Percentiles rank a stretch among this genome's conserved stretches.
Evolutionary conservation across 2,113 vertebrate genomes (phyloP).

Genomic region (Gallinago undulata): DNA sequence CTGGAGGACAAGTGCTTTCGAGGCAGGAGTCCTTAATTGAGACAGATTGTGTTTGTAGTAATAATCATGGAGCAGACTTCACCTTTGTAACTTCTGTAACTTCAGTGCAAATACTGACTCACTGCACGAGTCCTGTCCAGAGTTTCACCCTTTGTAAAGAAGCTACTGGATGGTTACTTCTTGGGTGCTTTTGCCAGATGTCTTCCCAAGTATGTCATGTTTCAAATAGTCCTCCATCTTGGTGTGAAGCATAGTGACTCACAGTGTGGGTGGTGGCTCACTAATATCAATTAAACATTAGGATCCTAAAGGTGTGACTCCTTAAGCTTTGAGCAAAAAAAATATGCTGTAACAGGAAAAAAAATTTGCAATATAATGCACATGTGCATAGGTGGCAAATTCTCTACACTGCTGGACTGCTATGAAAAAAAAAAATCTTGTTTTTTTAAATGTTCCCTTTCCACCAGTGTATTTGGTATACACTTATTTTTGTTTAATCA

Average conservation of each 20-base stretch:
- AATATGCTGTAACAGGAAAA: background rate
- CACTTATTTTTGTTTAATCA: background rate
- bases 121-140: rapidly evolving
- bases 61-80: background rate
- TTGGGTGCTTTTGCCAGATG: background rate
- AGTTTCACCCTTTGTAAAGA: background rate
- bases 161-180: background rate
- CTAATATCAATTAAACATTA: background rate
- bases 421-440: background rate
- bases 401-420: background rate
- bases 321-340: background rate
- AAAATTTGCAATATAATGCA: background rate
- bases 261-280: background rate
- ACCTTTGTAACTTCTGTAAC: background rate
- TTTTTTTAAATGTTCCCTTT: background rate
- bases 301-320: conserved; percentile 18
- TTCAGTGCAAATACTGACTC: background rate
- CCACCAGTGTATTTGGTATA: background rate
- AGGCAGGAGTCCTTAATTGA: background rate
- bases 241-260: background rate
- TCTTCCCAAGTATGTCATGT: background rate
- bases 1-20: background rate
- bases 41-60: background rate
- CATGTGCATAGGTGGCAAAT: background rate
- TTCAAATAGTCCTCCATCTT: background rate